phyloP scores from a whole-genome alignment of 2,797 vertebrate genomes.

The Melanotaenia nigrans region DNA sequence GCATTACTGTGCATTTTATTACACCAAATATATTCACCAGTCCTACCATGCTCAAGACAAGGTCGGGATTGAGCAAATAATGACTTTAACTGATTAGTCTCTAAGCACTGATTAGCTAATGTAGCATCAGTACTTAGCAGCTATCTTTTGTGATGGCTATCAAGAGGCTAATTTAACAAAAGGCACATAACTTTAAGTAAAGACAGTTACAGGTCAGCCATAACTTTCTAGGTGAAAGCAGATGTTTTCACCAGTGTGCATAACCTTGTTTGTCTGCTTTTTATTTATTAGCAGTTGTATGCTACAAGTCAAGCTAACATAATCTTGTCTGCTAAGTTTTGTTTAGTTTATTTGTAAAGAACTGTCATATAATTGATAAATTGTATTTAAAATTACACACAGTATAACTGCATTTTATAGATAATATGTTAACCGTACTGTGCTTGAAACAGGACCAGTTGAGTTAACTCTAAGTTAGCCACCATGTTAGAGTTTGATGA shows the following conservation, averaged over 20 bases:
- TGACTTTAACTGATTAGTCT: background rate
- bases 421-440: too few species aligned
- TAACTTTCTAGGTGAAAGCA: background rate
- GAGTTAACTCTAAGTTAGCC: background rate
- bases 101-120: background rate
- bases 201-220: background rate
- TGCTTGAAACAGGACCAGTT: background rate
- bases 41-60: background rate
- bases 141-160: background rate
- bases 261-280: background rate
- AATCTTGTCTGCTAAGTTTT: background rate
- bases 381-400: too few species aligned
- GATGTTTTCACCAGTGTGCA: background rate
- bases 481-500: background rate
- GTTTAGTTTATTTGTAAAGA: too few species aligned
- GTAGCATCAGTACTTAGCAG: background rate
- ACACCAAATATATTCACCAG: background rate
- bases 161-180: background rate
- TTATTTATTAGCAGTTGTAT: conserved; percentile 5
- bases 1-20: background rate
- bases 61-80: too few species aligned
- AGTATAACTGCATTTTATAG: too few species aligned
- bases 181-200: background rate
- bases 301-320: background rate
- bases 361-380: too few species aligned